Evolutionary conservation across 2,888 invertebrate species (phyloP).

Genomic region (Diarsia brunnea): DNA sequence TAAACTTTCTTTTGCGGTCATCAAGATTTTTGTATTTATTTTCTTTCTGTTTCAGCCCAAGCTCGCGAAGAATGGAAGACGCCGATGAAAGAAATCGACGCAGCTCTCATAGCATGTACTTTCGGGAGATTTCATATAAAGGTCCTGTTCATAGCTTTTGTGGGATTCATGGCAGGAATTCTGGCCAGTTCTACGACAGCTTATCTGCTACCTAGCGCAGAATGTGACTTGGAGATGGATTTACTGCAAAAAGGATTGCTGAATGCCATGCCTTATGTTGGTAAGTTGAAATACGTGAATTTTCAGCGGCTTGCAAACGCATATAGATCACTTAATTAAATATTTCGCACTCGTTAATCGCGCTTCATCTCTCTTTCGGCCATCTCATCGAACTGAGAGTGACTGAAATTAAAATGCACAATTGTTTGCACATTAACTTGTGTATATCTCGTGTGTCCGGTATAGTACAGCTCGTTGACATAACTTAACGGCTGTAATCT

Average conservation of each 20-base stretch:
- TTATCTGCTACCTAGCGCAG: slow-evolving; percentile 81
- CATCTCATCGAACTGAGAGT: not conserved
- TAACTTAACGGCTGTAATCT: too few species aligned
- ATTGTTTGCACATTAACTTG: not conserved
- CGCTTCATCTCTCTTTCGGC: not conserved
- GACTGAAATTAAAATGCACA: not conserved
- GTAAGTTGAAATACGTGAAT: slow-evolving; percentile 69
- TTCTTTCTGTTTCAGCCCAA: slow-evolving; percentile 67
- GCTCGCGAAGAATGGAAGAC: slow-evolving; percentile 66
- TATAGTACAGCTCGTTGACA: not conserved
- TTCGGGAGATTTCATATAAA: slow-evolving; percentile 81
- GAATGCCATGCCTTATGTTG: slow-evolving; percentile 81
- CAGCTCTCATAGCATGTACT: slow-evolving; percentile 78
- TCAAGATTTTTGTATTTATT: not conserved
- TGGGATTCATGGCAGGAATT: slow-evolving; percentile 74
- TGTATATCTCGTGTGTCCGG: not conserved
- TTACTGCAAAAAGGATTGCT: slow-evolving; percentile 80
- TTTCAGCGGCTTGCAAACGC: not conserved
- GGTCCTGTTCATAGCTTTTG: slow-evolving; percentile 72
- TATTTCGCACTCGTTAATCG: not conserved
- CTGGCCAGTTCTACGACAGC: slow-evolving; percentile 76
- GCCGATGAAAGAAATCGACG: slow-evolving; percentile 81
- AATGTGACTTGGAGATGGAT: slow-evolving; percentile 83
- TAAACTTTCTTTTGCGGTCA: not conserved
- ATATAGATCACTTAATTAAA: not conserved